Conservation (phyloP, 2,113 vertebrate species). For the Mastomys natalensis region DNA sequence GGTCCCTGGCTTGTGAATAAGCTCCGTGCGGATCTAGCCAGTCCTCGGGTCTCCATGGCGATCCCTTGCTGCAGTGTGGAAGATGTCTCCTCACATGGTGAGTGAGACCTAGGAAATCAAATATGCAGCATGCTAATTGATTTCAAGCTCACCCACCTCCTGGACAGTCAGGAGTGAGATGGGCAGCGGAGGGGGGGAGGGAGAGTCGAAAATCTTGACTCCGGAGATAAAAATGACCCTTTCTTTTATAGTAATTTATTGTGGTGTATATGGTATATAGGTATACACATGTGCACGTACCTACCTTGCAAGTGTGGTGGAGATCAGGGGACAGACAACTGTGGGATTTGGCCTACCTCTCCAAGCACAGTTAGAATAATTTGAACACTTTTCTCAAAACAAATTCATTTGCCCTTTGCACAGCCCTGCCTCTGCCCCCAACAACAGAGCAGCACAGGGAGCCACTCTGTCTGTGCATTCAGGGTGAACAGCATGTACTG, state of each 20-base stretch:
- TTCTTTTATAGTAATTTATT: background rate
- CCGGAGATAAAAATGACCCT: background rate
- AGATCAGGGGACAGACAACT: background rate
- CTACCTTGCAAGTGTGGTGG: background rate
- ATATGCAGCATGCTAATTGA: slow-evolving; percentile 54
- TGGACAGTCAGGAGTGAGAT: background rate
- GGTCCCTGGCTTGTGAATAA: slow-evolving; percentile 87
- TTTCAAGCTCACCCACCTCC: slow-evolving; percentile 52
- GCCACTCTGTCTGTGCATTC: background rate
- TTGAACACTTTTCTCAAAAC: background rate
- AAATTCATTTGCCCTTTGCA: background rate
- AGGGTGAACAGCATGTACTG: rapidly evolving
- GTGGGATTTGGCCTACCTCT: background rate
- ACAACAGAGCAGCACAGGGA: background rate
- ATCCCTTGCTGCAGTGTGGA: slow-evolving; percentile 86
- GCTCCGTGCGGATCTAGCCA: slow-evolving; percentile 82
- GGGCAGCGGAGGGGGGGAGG: slow-evolving; percentile 46
- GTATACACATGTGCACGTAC: background rate
- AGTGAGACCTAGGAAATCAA: slow-evolving; percentile 87
- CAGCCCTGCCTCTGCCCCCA: background rate
- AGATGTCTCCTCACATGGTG: slow-evolving; percentile 84
- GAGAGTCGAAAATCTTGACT: too few species aligned
- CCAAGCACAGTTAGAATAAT: background rate
- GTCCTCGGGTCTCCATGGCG: slow-evolving; percentile 86
- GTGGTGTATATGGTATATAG: too few species aligned